Percentiles rank a stretch among this genome's conserved stretches.
These are phyloP conservation scores for Coccyzus lansbergi DNA, from an alignment of 2,797 vertebrate genomes.

Conservation along the genomic window DNA sequence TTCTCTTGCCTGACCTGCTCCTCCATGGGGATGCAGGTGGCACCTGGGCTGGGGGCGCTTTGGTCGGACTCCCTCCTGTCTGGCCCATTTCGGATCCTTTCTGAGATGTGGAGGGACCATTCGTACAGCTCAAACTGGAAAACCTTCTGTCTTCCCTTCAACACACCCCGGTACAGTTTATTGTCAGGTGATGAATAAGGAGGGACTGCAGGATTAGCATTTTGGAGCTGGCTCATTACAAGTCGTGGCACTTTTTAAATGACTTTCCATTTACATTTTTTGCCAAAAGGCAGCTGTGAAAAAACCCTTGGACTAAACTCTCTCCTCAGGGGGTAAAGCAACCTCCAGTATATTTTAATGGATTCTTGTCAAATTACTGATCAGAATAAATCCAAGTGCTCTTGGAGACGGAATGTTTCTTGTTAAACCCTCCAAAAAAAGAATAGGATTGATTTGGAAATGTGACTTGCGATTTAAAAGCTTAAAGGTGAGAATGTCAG, in stretches of 20 bases:
- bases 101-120: neutral
- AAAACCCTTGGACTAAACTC: constrained; percentile 47
- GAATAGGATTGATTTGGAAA: constrained; percentile 54
- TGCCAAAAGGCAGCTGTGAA: constrained; percentile 22
- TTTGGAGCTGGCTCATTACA: neutral
- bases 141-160: neutral
- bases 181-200: neutral
- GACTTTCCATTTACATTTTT: constrained; percentile 8
- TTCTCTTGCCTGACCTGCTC: neutral
- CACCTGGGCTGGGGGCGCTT: neutral
- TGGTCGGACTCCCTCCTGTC: neutral
- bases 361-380: constrained; percentile 48
- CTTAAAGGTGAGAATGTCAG: neutral
- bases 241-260: neutral
- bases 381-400: constrained; percentile 27
- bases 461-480: constrained; percentile 46
- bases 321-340: constrained; percentile 29
- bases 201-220: neutral
- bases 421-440: constrained; percentile 50
- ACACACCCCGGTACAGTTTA: neutral
- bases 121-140: accelerated
- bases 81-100: neutral
- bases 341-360: constrained; percentile 38
- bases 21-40: neutral
- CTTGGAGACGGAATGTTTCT: constrained; percentile 21